Evolutionary conservation across 2,888 invertebrate species (phyloP), one percentile per base, ranked within the genome.

Genomic region (Chesias legatella): DNA sequence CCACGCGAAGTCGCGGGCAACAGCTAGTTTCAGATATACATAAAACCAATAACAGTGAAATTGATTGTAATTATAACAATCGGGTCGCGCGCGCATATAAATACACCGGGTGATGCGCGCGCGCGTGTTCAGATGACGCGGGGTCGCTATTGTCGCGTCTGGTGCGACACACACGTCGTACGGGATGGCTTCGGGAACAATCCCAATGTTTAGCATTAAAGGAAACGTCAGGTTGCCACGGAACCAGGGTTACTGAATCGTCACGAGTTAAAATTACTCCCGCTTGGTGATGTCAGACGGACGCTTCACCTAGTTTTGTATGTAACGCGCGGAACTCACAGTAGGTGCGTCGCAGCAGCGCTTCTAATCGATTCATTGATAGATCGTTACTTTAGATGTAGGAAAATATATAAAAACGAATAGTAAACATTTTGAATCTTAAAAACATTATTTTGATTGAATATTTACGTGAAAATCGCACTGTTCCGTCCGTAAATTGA

Each of bases 191-290:
- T 69, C 63, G 61, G 65, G 66, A 73, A 76, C 72, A 78, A 77
- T 73, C 54, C 56, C 51, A 64, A 63, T 67, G 68, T 72, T 73
- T 71, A 55, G 56, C 13, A 3, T 17, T 17, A 17, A 17, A 67
- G 69, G 62, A 76, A 70, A 68, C 67, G 60, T 56, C 5, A 17
- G 13, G 58, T 63, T 60, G 53, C 56, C 68, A 59, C 67, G 53
- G 59, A 58, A 44, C 35, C 39, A 64, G 63, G 63, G 71, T 67
- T 68, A 61, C 3, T 3, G 2, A 17, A 63, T 83, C 86, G 84
- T 85, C 83, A 82, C 63, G 70, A 84, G 85, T 85, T 86, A 86
- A 86, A 79, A 80, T 84, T 86, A 86, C 81, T 78, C 64, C 57
- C 59, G 66, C 65, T 72, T 71, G 85, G 72, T 86, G 86, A 86